phyloP scores from a whole-genome alignment of 2,888 invertebrate genomes.

The Caenorhabditis zanzibari region DNA sequence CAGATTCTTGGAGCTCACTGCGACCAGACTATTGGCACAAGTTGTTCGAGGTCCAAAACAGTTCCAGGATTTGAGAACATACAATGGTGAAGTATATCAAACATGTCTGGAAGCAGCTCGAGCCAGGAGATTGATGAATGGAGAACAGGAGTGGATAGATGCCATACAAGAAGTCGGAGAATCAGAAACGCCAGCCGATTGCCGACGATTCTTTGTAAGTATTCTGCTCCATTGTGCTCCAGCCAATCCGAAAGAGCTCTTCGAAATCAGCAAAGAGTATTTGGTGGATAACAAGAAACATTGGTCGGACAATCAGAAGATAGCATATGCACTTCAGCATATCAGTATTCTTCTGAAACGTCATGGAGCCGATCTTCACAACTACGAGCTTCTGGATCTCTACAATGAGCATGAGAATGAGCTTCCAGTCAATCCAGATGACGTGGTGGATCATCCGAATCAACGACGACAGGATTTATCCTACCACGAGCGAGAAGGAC shows the following conservation, averaged over 20 bases:
- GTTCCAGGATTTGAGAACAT: slow-evolving; percentile 36
- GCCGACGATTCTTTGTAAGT: not conserved
- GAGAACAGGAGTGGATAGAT: slow-evolving; percentile 35
- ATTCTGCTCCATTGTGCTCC: not conserved
- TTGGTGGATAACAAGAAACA: not conserved
- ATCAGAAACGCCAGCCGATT: not conserved
- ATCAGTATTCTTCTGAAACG: slow-evolving; percentile 18
- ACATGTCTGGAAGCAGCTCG: slow-evolving; percentile 43
- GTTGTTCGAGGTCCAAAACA: not conserved
- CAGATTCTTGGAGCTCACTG: slow-evolving; percentile 31
- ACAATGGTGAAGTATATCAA: not conserved
- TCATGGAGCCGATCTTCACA: not conserved
- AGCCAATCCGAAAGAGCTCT: slow-evolving; percentile 4
- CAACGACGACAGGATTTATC: not conserved
- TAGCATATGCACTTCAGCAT: slow-evolving; percentile 44
- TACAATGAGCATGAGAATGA: not conserved
- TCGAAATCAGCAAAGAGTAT: not conserved
- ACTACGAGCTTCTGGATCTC: not conserved
- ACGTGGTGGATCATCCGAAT: not conserved
- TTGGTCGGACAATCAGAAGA: slow-evolving; percentile 4
- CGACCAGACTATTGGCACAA: slow-evolving; percentile 34
- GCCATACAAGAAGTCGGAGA: slow-evolving; percentile 22
- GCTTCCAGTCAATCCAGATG: not conserved
- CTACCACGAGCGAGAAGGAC: not conserved
- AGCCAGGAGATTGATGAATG: slow-evolving; percentile 41